Evolutionary conservation across 2,888 invertebrate genomes (phyloP), one percentile per base, ranked within the genome.

Genomic region (Ornithoptera alexandrae): DNA sequence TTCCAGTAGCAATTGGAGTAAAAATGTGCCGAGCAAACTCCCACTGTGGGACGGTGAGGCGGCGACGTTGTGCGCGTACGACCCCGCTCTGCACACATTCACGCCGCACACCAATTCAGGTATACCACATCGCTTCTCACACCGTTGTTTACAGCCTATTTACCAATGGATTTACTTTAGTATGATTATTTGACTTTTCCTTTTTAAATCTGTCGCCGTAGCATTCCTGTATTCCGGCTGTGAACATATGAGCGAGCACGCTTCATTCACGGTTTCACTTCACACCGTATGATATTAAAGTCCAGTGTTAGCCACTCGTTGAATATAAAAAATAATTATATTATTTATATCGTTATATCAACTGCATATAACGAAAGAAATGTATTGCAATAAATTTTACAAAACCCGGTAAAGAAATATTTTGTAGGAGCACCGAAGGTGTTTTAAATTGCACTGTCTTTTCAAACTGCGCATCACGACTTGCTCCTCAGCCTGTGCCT

Each of bases 1-100:
- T 92, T 91, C 84, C 92, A 91, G 91, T 88, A 90, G 90, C 88
- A 86, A 86, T 83, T 91, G 91, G 91, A 89, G 90, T 87, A 88
- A 84, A 82, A 83, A 81, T 80, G 83, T 81, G 82, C 76, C 83
- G 80, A 80, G 82, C 81, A 86, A 85, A 81, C 86, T 88, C 83
- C 87, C 87, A 87, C 87, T 87, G 83, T 90, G 91, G 92, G 91
- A 89, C 80, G 89, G 88, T 78, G 90, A 90, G 79, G 88, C 87
- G 79, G 85, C 88, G 73, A 85, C 90, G 64, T 80, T 88, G 82
- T 86, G 89, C 85, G 86, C 86, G 78, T 77, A 81, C 79, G 86
- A 86, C 81, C 76, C 82, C 75, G 78, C 76, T 77, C 86, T 84
- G 78, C 86, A 77, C 75, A 80, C 85, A 62, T 80, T 77, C 81